These are phyloP conservation scores for Gila orcuttii DNA, from an alignment of 2,113 vertebrate species.

Conservation along the genomic window DNA sequence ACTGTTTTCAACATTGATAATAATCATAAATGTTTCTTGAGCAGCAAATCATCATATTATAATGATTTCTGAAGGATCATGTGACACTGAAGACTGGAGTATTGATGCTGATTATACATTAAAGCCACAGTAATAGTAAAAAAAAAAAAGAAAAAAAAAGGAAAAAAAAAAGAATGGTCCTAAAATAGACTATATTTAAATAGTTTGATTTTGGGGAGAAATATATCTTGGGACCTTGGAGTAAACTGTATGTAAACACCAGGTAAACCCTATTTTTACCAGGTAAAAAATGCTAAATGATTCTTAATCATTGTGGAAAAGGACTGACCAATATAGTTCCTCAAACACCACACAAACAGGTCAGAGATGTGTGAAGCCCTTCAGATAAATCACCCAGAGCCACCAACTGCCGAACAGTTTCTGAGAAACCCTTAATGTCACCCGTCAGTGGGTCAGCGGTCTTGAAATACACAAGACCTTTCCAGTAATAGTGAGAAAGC, in stretches of 20 bases:
- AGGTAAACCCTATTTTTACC: neutral
- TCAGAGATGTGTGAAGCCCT: neutral
- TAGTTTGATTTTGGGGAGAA: neutral
- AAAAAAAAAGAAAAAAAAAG: neutral
- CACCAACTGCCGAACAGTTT: neutral
- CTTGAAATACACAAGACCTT: neutral
- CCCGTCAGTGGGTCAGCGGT: neutral
- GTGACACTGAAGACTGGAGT: neutral
- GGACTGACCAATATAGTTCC: neutral
- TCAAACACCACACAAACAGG: neutral
- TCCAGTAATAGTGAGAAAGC: neutral
- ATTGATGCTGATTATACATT: neutral
- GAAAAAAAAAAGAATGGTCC: neutral
- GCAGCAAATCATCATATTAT: neutral
- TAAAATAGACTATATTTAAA: neutral
- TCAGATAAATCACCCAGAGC: constrained; percentile 13
- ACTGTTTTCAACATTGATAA: neutral
- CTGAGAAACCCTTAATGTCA: neutral
- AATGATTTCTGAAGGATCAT: neutral
- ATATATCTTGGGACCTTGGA: neutral
- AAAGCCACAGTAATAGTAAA: neutral
- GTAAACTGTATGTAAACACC: neutral
- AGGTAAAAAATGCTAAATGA: neutral
- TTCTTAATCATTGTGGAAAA: neutral
- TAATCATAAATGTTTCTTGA: neutral